These are phyloP conservation scores for Illadopsis cleaveri DNA, from an alignment of 2,113 vertebrate genomes.

Conservation along the genomic window DNA sequence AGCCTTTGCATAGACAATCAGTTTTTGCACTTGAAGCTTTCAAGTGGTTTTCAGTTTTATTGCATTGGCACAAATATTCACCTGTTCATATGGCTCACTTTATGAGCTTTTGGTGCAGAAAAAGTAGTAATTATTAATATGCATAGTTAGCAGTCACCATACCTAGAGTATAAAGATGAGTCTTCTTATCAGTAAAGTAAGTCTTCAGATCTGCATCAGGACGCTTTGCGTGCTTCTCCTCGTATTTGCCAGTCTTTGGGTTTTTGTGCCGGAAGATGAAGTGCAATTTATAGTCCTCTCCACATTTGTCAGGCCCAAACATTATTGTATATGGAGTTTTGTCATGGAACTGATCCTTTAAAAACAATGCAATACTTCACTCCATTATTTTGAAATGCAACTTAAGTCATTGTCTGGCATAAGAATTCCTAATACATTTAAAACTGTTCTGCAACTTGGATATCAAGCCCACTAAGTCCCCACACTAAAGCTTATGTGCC, in stretches of 20 bases:
- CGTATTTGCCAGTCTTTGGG: slow-evolving; percentile 89
- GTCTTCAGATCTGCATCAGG: slow-evolving; percentile 91
- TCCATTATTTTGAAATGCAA: neutral
- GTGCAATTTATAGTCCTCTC: slow-evolving; percentile 97
- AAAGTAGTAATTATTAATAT: neutral
- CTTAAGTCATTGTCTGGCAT: neutral
- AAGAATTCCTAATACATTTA: neutral
- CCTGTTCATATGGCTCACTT: neutral
- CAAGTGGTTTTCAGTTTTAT: neutral
- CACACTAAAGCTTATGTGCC: neutral
- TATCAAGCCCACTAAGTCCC: neutral
- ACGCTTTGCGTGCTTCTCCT: slow-evolving; percentile 96
- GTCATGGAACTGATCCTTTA: slow-evolving; percentile 92
- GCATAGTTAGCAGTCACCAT: neutral
- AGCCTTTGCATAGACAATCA: neutral
- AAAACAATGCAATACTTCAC: neutral
- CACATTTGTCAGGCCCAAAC: slow-evolving; percentile 99
- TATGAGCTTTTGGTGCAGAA: neutral
- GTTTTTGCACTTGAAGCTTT: neutral
- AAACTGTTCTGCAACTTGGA: neutral
- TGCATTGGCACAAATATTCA: neutral
- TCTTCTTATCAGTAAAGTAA: slow-evolving; percentile 97
- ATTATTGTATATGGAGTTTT: slow-evolving; percentile 97
- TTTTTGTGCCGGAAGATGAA: slow-evolving; percentile 99
- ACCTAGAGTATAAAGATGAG: slow-evolving; percentile 94